Percentiles rank a stretch among this genome's conserved stretches.
These are phyloP conservation scores for Mus minutoides DNA, from an alignment of 2,797 vertebrate genomes.

Conservation along the genomic window DNA sequence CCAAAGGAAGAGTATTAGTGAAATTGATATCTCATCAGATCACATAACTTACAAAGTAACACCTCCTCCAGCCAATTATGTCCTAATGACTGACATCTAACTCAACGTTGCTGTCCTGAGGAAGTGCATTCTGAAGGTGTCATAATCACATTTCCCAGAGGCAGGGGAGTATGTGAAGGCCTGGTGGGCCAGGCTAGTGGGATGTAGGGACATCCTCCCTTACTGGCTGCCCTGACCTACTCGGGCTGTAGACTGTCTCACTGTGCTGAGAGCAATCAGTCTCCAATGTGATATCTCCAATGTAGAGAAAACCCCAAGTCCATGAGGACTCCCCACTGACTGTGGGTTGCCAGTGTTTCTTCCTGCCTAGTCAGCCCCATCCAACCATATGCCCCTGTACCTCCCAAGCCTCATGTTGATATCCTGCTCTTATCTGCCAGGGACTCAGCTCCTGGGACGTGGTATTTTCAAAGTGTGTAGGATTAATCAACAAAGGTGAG, in stretches of 20 bases:
- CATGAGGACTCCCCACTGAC: neutral
- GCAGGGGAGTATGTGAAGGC: neutral
- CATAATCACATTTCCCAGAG: neutral
- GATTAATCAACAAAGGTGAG: too few relatives aligned
- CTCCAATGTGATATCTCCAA: neutral
- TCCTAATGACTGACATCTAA: constrained; percentile 70
- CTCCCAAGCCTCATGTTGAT: accelerated
- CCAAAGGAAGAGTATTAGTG: constrained; percentile 81
- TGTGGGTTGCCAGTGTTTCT: neutral
- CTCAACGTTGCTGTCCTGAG: constrained; percentile 64
- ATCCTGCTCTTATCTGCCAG: neutral
- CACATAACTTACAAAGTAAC: constrained; percentile 82
- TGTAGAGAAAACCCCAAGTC: neutral
- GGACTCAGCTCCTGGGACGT: neutral
- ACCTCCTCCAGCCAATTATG: constrained; percentile 80
- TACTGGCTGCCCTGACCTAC: neutral
- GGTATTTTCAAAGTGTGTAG: accelerated
- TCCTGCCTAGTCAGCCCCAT: too few relatives aligned
- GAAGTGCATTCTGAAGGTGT: constrained; percentile 32
- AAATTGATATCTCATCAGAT: constrained; percentile 84
- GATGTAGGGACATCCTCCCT: too few relatives aligned
- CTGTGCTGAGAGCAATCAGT: neutral
- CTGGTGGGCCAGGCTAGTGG: neutral
- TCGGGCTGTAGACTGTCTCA: accelerated
- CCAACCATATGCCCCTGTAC: too few relatives aligned